Evolutionary conservation across 2,797 vertebrate genomes (phyloP), one percentile per base, ranked within the genome.

Genomic region (Malurus splendens): DNA sequence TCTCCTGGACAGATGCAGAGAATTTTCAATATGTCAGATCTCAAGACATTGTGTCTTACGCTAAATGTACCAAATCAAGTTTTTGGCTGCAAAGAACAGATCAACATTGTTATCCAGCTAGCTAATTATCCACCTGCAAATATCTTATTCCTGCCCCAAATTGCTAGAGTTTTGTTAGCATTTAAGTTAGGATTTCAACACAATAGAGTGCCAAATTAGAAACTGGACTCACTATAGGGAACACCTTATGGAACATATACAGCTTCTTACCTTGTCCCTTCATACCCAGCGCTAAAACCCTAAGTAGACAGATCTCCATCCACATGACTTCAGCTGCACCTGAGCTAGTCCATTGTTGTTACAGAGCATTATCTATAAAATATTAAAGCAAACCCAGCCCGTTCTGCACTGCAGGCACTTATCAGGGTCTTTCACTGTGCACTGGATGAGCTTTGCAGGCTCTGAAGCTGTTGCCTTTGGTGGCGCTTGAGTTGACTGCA

Each of bases 61-160:
- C 10, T 57, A 62, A 65, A 60, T 7, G 38, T 15, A 85, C 6
- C 0, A 8, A 74, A 79, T 30, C 12, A 55, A 82, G 28, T 4
- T 66, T 82, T 89, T 55, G 22, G 39, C 45, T 79, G 27, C 2
- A 1, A 39, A 1, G 41, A 78, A 48, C 20, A 73, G 44, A 47
- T 55, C 6, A 52, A 41, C 18, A 18, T 48, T 14, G 11, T 59
- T 72, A 73, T 14, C 28, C 23, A 52, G 38, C 30, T 59, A 64
- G 42, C 23, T 64, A 72, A 78, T 84, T 71, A 76, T 33, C 25
- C 41, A 76, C 28, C 45, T 80, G 45, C 30, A 86, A 60, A 56
- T 51, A 71, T 32, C 24, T 48, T 79, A 36, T 64, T 86, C 18
- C 61, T 77, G 18, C 36, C 16, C 44, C 61, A 32, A 80, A 74